Evolutionary conservation across 2,113 vertebrate species (phyloP).

Genomic region (Bos javanicus): DNA sequence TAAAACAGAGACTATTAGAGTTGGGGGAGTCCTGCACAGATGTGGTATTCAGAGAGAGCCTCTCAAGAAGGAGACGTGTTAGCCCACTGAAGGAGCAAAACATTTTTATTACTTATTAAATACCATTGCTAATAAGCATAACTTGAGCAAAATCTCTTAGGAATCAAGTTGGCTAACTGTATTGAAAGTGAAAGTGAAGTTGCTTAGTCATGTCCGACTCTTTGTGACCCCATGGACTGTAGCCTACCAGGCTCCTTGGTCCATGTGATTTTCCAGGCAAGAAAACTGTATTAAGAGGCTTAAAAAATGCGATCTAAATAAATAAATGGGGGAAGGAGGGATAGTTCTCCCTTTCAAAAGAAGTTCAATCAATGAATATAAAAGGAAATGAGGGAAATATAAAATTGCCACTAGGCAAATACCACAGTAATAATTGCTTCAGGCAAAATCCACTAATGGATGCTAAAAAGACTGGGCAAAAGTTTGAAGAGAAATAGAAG

Average conservation of each 20-base stretch:
- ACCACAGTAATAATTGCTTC: neutral
- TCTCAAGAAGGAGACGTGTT: neutral
- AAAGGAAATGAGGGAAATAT: neutral
- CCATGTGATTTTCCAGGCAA: too few relatives aligned
- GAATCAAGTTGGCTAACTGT: neutral
- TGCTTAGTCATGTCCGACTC: too few relatives aligned
- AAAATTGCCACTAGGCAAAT: neutral
- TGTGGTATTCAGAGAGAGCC: neutral
- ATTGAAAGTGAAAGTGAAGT: neutral
- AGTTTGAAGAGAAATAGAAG: neutral
- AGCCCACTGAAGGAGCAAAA: neutral
- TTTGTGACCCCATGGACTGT: too few relatives aligned
- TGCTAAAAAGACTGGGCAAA: neutral
- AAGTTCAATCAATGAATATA: neutral
- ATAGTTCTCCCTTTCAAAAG: neutral
- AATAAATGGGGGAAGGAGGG: neutral
- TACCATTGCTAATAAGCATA: neutral
- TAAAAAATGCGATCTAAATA: neutral
- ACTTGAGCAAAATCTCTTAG: neutral
- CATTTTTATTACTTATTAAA: neutral
- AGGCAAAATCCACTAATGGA: neutral
- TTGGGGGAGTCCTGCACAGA: neutral
- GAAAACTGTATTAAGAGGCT: neutral
- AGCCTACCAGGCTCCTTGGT: too few relatives aligned
- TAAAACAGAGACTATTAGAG: neutral